Conservation (phyloP, 2,888 invertebrate genomes). For the Ennomos quercinarius region DNA sequence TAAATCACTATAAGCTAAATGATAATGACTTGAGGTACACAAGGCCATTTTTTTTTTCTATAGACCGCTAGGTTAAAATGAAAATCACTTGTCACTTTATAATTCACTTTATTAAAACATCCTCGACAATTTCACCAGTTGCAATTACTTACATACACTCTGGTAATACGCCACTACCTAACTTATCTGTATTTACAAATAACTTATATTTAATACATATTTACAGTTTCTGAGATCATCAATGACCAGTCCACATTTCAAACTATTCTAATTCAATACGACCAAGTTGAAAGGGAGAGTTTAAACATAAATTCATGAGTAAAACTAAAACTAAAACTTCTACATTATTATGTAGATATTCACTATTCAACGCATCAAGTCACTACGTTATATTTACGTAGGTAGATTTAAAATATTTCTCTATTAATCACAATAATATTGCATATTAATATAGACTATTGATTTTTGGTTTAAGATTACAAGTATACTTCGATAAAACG, state of each 20-base stretch:
- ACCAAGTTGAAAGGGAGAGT: conserved; percentile 2
- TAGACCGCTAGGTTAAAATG: too few species aligned
- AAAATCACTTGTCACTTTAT: conserved; percentile 44
- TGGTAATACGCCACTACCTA: conserved; percentile 62
- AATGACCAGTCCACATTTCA: conserved; percentile 40
- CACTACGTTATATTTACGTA: neutral
- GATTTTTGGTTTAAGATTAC: conserved; percentile 39
- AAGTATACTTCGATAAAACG: conserved; percentile 68
- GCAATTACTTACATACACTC: conserved; percentile 66
- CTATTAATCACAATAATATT: conserved; percentile 7
- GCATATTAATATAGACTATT: conserved; percentile 30
- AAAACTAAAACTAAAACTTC: conserved; percentile 9
- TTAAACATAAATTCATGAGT: neutral
- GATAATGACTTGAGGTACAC: too few species aligned
- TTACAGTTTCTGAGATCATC: conserved; percentile 53
- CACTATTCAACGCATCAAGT: neutral
- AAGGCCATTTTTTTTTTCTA: too few species aligned
- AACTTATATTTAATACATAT: conserved; percentile 60
- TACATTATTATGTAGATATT: neutral
- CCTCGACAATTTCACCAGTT: conserved; percentile 73
- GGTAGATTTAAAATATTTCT: conserved; percentile 2
- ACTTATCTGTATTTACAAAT: conserved; percentile 64
- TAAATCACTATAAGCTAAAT: too few species aligned
- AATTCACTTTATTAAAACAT: conserved; percentile 83
- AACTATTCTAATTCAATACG: conserved; percentile 31